These are phyloP conservation scores for Lordiphosa mommai DNA, from an alignment of 1,140 invertebrate genomes.

Conservation along the genomic window DNA sequence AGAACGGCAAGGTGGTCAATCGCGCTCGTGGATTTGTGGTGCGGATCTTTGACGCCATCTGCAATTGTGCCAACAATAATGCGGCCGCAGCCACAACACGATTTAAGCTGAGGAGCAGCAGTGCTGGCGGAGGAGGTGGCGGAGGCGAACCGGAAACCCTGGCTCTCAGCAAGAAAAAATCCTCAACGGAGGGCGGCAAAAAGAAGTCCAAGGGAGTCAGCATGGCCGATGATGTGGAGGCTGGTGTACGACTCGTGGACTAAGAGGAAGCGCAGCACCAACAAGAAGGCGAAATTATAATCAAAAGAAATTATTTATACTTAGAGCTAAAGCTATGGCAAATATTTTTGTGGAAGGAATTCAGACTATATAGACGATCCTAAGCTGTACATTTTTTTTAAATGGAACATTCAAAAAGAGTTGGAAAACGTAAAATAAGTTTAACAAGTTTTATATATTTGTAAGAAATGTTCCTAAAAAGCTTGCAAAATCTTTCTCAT, in stretches of 20 bases:
- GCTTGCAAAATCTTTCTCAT: too few species aligned
- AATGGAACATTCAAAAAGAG: too few species aligned
- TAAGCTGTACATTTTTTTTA: too few species aligned
- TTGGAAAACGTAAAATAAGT: too few species aligned
- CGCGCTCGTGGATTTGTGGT: constrained; percentile 82
- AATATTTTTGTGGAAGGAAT: too few species aligned
- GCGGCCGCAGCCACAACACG: constrained; percentile 80
- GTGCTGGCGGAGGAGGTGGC: constrained; percentile 26
- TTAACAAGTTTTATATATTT: too few species aligned
- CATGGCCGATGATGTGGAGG: constrained; percentile 64
- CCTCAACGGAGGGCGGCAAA: constrained; percentile 49
- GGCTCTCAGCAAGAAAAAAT: constrained; percentile 57
- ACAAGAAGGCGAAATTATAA: constrained; percentile 22
- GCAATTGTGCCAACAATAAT: constrained; percentile 83
- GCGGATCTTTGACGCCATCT: constrained; percentile 82
- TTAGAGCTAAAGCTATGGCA: too few species aligned
- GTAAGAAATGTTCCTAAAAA: too few species aligned
- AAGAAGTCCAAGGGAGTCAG: constrained; percentile 53
- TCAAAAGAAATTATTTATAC: constrained; percentile 12
- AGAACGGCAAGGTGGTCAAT: constrained; percentile 81
- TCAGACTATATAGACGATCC: too few species aligned
- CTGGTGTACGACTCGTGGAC: constrained; percentile 57
- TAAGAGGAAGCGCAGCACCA: constrained; percentile 20
- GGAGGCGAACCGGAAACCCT: constrained; percentile 48
- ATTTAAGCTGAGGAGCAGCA: constrained; percentile 66